phyloP scores from a whole-genome alignment of 2,113 vertebrate genomes.

The Petromus typicus region DNA sequence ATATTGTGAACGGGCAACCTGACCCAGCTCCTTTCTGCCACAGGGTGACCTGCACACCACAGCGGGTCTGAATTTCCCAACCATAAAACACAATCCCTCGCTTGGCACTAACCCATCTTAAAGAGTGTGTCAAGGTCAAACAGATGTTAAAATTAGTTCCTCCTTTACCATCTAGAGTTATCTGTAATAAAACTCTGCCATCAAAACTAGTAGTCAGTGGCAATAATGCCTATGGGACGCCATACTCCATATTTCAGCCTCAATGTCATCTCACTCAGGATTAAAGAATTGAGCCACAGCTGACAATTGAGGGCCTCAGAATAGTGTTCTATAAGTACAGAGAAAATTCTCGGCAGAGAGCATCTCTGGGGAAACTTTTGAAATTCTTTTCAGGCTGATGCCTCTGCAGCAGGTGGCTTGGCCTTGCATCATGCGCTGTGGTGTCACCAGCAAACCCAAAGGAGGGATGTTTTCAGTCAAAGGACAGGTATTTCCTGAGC shows the following conservation, averaged over 20 bases:
- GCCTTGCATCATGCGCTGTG: neutral
- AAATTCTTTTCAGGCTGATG: neutral
- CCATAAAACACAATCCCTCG: neutral
- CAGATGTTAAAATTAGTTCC: neutral
- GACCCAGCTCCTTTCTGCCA: neutral
- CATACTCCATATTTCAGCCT: neutral
- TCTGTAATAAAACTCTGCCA: neutral
- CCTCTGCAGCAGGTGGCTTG: neutral
- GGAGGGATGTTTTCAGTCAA: neutral
- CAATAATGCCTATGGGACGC: neutral
- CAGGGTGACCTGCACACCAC: accelerated
- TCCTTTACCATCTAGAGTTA: neutral
- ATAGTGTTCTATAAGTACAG: constrained; percentile 40
- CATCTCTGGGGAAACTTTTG: neutral
- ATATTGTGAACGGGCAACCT: neutral
- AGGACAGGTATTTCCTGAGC: neutral
- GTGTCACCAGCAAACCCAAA: neutral
- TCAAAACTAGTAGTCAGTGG: neutral
- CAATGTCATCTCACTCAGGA: neutral
- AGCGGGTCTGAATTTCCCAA: neutral
- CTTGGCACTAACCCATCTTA: neutral
- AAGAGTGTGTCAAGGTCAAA: constrained; percentile 8
- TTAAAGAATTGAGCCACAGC: constrained; percentile 45
- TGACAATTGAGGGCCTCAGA: constrained; percentile 56
- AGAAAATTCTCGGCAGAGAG: constrained; percentile 24